Evolutionary conservation across 2,797 vertebrate species (phyloP), one percentile per base, ranked within the genome.

Genomic region (Gymnopithys bicolor): DNA sequence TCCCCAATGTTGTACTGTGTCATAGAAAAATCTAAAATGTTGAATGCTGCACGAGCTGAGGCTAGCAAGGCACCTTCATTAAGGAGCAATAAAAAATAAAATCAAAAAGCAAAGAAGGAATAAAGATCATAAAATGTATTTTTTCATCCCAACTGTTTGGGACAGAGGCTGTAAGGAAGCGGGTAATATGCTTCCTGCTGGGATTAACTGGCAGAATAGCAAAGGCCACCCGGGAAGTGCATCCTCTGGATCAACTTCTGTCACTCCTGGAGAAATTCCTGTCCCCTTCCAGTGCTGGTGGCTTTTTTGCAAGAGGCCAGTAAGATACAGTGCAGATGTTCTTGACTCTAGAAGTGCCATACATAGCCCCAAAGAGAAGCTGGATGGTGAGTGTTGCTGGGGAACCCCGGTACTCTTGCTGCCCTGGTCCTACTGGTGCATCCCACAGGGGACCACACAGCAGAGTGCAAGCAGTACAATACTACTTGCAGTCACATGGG

Each of bases 401-500:
- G 19, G 25, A 35, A 78, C 55, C 41, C 23, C 79, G 56, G 24
- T 3, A 4, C 22, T 58, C 32, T 28, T 60, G 11, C 48, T 64
- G 27, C 56, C 33, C 63, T 32, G 25, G 24, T 71, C 23, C 45
- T 63, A 32, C 15, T 1, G 5, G 30, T 30, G n/a, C 30, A 22
- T 21, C 51, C 27, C 55, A 69, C 35, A 52, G 48, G 30, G 8
- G 39, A 39, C 28, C 5, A 5, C 13, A 60, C 17, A 58, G n/a
- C 43, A 68, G 45, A 17, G 17, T 2, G 32, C 56, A 48, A 17
- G 41, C 59, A 66, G 24, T 11, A 14, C 56, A 81, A 33, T 4
- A 3, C 0, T 23, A 41, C 25, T 8, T 9, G 24, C 30, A 18
- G 8, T 33, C 1, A 0, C 2, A 28, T 55, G 27, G 13, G 9